These are phyloP conservation scores for Tor tambroides DNA, from an alignment of 2,113 vertebrate species.

Conservation along the genomic window DNA sequence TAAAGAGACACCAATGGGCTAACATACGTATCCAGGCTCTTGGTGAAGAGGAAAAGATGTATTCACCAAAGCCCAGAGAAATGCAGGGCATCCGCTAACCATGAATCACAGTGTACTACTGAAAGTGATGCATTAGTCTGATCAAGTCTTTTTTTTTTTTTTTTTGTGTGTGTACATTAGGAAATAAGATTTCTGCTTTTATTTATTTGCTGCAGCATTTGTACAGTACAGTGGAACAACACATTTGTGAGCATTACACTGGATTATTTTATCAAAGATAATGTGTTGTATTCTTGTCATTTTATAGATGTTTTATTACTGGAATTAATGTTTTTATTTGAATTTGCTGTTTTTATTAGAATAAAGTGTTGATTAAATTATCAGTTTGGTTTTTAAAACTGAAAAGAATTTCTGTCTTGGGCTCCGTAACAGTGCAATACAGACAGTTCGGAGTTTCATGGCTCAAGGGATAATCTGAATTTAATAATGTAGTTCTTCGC, in stretches of 20 bases:
- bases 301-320: neutral
- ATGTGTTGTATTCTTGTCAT: neutral
- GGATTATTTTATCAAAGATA: neutral
- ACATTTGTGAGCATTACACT: conserved; percentile 20
- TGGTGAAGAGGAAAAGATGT: conserved; percentile 79
- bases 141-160: neutral
- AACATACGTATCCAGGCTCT: conserved; percentile 81
- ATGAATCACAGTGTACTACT: neutral
- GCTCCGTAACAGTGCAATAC: too few relatives aligned
- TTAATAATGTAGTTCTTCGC: neutral
- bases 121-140: neutral
- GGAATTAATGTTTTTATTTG: neutral
- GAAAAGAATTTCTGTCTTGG: neutral
- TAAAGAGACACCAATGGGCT: conserved; percentile 80
- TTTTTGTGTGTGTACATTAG: conserved; percentile 7
- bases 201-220: conserved; percentile 32
- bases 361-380: neutral
- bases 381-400: neutral
- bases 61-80: conserved; percentile 83
- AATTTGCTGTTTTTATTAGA: neutral
- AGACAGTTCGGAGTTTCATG: too few relatives aligned
- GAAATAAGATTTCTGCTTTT: neutral
- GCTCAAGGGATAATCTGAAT: neutral
- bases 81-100: conserved; percentile 86
- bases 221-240: conserved; percentile 15